These are phyloP conservation scores for Aspidiotus rigidus DNA, from an alignment of 2,888 invertebrate genomes.

Conservation along the genomic window DNA sequence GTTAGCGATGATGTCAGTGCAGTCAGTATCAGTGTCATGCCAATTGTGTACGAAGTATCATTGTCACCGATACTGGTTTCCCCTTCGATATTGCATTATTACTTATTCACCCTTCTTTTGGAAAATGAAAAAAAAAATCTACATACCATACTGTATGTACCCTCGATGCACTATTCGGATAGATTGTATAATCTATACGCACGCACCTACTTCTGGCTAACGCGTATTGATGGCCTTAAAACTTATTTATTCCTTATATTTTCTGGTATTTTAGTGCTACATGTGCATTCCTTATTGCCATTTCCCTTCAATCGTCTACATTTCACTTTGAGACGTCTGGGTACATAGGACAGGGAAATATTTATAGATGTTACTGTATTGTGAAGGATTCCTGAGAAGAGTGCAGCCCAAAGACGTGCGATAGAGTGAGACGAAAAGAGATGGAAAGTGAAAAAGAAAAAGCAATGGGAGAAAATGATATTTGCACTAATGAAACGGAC, in stretches of 20 bases:
- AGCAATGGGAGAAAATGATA: slow-evolving; percentile 30
- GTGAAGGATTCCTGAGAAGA: too few species aligned
- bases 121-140: neutral
- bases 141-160: neutral
- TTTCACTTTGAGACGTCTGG: too few species aligned
- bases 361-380: too few species aligned
- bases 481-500: slow-evolving; percentile 33
- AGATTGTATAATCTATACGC: too few species aligned
- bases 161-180: too few species aligned
- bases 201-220: neutral
- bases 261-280: too few species aligned
- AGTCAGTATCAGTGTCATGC: neutral
- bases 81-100: slow-evolving; percentile 4
- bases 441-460: slow-evolving; percentile 20
- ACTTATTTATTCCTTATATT: neutral
- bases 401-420: too few species aligned
- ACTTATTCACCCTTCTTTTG: neutral
- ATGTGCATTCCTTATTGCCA: neutral
- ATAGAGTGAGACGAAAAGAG: neutral
- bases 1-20: neutral
- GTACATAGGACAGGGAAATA: too few species aligned
- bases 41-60: slow-evolving; percentile 1
- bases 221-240: slow-evolving; percentile 7
- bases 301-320: neutral
- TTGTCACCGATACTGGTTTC: neutral